Percentiles rank a stretch among this genome's conserved stretches.
phyloP scores from a whole-genome alignment of 2,113 vertebrate genomes.

The Ia io region DNA sequence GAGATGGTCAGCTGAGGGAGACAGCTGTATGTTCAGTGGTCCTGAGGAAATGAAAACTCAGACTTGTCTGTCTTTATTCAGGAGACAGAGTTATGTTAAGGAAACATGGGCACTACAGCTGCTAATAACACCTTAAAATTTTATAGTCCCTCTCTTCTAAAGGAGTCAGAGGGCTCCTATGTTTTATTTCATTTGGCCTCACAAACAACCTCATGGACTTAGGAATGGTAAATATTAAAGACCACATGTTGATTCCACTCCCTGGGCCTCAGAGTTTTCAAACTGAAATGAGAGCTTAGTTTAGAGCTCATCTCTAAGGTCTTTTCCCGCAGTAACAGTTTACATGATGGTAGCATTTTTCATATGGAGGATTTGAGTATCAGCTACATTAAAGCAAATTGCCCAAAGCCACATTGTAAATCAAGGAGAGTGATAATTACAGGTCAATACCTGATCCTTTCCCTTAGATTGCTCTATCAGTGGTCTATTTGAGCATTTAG shows the following conservation, averaged over 20 bases:
- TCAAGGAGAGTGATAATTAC: slow-evolving; percentile 32
- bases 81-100: slow-evolving; percentile 9
- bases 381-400: slow-evolving; percentile 32
- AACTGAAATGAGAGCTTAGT: slow-evolving; percentile 24
- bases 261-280: slow-evolving; percentile 3
- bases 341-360: slow-evolving; percentile 2
- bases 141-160: slow-evolving; percentile 3
- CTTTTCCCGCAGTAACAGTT: not conserved
- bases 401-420: not conserved
- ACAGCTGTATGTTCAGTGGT: not conserved
- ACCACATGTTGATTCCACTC: not conserved
- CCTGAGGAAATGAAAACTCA: not conserved
- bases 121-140: not conserved
- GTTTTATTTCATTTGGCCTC: slow-evolving; percentile 38
- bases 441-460: not conserved
- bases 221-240: slow-evolving; percentile 36
- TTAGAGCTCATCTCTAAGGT: not conserved
- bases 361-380: slow-evolving; percentile 19
- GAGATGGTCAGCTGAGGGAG: not conserved
- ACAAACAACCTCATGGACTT: slow-evolving; percentile 28
- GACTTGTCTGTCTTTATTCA: slow-evolving; percentile 2
- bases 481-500: slow-evolving; percentile 29
- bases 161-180: not conserved
- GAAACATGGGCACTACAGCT: not conserved
- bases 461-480: not conserved